Base-by-base conservation (phyloP, 2,797 vertebrate species). In the Salarias fasciatus region DNA sequence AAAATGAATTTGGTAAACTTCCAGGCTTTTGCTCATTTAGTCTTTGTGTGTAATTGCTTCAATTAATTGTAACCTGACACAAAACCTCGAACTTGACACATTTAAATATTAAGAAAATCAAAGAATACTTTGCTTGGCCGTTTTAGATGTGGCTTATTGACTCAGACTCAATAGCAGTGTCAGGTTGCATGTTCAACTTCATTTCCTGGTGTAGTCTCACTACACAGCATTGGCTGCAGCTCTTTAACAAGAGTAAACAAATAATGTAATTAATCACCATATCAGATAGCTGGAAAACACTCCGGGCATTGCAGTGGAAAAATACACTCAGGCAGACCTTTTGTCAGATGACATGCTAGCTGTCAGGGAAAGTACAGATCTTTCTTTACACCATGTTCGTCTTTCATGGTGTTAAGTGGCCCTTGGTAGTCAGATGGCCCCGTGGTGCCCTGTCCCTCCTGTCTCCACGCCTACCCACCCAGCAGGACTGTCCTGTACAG, bases 401-500 rank as follows among this genome's bases (percentile, higher is more conserved):
- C 60, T 75, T 87, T 83, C 63, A 64, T 24, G 50, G 53, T 57
- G 24, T 38, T 31, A 29, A 41, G 57, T 69, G 76, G 62, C 51
- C 79, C 53, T 69, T 40, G 60, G 69, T 35, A 52, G 63, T 61
- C 65, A 63, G 55, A 53, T 12, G 49, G 53, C 74, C 71, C 57
- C 38, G 18, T 53, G 64, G 29, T 65, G 51, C 49, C 43, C 71
- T 1, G 9, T 9, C 9, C 33, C 6, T 33, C 33, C 33, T 33
- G 4, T 4, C 31, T 9, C 9, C 33, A 1, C 33, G 2, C 9
- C 33, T 24, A 24, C 36, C 57, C 63, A 49, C 29, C 42, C 55
- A 72, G 55, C 63, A 71, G 66, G 63, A 71, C 75, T 73, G 77
- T 84, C 60, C 81, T 63, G 56, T 45, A 66, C 90, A 91, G 91